phyloP scores from a whole-genome alignment of 2,797 vertebrate genomes.

The Mormyrus hasselquistii region DNA sequence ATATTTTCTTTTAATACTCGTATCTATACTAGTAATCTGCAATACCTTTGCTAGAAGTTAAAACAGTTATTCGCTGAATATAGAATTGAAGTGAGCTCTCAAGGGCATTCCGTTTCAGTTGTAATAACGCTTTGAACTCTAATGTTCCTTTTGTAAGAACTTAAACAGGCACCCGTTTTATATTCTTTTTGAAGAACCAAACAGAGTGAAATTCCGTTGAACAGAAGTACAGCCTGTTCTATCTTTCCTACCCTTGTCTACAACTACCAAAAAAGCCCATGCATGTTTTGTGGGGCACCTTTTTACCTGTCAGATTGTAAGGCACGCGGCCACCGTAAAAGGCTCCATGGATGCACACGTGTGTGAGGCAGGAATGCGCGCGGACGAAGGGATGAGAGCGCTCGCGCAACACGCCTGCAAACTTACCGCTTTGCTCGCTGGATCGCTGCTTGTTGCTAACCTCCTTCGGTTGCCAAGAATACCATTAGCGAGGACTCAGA shows the following conservation, averaged over 20 bases:
- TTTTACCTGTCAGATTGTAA: not conserved
- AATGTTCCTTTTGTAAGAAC: not conserved
- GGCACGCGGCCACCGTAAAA: not conserved
- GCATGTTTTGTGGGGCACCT: not conserved
- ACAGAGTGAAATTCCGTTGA: not conserved
- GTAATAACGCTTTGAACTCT: not conserved
- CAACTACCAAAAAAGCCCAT: not conserved
- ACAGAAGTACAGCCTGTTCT: not conserved
- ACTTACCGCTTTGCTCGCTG: not conserved
- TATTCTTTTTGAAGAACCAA: not conserved
- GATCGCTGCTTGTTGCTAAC: not conserved
- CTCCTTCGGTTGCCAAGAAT: slow-evolving; percentile 10
- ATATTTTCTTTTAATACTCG: not conserved
- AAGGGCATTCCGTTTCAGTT: not conserved
- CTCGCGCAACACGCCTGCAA: not conserved
- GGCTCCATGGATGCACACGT: not conserved
- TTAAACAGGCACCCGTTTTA: not conserved
- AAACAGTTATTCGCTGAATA: not conserved
- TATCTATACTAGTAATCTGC: not conserved
- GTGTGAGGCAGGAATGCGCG: not conserved
- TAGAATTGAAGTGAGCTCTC: not conserved
- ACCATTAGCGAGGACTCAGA: slow-evolving; percentile 1
- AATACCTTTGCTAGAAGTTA: not conserved
- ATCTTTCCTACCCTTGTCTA: not conserved
- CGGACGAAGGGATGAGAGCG: not conserved